Percentiles rank a stretch among this genome's conserved stretches.
Conservation (phyloP, 2,113 vertebrate genomes). For the Callopanchax toddi region DNA sequence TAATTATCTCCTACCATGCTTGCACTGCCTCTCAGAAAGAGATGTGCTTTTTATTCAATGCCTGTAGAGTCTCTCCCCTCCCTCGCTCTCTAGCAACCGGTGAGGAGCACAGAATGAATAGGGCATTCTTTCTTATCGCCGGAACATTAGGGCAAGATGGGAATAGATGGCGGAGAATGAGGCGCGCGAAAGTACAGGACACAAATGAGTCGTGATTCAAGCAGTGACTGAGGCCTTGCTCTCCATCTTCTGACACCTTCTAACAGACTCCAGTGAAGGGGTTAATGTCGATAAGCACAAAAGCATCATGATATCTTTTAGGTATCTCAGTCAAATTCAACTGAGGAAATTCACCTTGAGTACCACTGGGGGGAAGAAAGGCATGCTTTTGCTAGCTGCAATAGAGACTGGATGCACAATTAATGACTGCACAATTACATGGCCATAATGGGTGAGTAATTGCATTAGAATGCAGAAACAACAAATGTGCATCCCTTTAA, state of each 20-base stretch:
- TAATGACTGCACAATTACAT: constrained; percentile 72
- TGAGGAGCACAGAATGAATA: constrained; percentile 64
- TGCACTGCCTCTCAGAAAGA: constrained; percentile 59
- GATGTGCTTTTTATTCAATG: constrained; percentile 72
- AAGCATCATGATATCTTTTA: constrained; percentile 40
- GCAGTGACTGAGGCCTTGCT: constrained; percentile 55
- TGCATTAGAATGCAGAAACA: constrained; percentile 69
- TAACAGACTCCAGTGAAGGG: constrained; percentile 41
- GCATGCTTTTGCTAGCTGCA: constrained; percentile 6
- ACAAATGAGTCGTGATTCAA: constrained; percentile 72
- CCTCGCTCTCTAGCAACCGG: constrained; percentile 35
- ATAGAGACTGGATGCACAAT: constrained; percentile 59
- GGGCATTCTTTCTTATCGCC: constrained; percentile 68
- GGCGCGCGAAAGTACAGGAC: constrained; percentile 56
- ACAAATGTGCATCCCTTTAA: constrained; percentile 65
- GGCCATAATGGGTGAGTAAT: constrained; percentile 75
- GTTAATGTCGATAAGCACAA: constrained; percentile 61
- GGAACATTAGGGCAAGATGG: constrained; percentile 67
- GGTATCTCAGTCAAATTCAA: constrained; percentile 45
- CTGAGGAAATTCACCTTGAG: constrained; percentile 13
- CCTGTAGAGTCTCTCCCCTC: constrained; percentile 42
- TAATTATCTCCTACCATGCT: constrained; percentile 75
- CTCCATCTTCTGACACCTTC: constrained; percentile 57
- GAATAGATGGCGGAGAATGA: constrained; percentile 62
- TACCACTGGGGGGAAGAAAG: constrained; percentile 5